Percentiles rank a stretch among this genome's conserved stretches.
These are phyloP conservation scores for Nipponacmea schrenckii DNA, from an alignment of 2,888 invertebrate species.

Conservation along the genomic window DNA sequence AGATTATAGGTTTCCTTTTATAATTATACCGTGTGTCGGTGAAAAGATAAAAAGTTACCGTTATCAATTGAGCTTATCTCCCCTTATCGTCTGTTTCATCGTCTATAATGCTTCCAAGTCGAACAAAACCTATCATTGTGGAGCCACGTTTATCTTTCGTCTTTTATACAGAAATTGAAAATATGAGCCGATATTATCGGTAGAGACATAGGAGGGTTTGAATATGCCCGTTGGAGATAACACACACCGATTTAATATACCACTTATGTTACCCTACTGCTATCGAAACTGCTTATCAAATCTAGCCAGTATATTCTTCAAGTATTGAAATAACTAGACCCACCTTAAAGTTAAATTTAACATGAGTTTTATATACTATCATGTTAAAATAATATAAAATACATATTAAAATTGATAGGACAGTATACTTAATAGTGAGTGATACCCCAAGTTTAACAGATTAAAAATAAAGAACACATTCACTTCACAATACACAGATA, in stretches of 20 bases:
- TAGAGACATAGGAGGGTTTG: background rate
- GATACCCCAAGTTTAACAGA: no score
- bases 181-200: constrained; percentile 6
- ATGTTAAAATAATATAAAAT: constrained; percentile 1
- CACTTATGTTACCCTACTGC: background rate
- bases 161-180: constrained; percentile 7
- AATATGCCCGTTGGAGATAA: constrained; percentile 3
- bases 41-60: background rate
- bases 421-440: no score
- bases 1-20: constrained; percentile 1
- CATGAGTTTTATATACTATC: background rate
- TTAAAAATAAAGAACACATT: no score
- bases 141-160: background rate
- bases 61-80: constrained; percentile 2
- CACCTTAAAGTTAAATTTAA: background rate
- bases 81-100: constrained; percentile 3
- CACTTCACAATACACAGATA: no score
- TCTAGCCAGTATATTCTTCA: constrained; percentile 2
- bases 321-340: constrained; percentile 1
- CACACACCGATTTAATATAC: background rate
- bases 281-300: background rate
- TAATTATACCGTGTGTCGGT: constrained; percentile 1
- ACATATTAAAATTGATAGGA: constrained; percentile 1
- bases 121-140: constrained; percentile 8
- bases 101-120: constrained; percentile 5